These are phyloP conservation scores for Brachionus rotundiformis DNA, from an alignment of 1,140 invertebrate genomes.

Conservation along the genomic window DNA sequence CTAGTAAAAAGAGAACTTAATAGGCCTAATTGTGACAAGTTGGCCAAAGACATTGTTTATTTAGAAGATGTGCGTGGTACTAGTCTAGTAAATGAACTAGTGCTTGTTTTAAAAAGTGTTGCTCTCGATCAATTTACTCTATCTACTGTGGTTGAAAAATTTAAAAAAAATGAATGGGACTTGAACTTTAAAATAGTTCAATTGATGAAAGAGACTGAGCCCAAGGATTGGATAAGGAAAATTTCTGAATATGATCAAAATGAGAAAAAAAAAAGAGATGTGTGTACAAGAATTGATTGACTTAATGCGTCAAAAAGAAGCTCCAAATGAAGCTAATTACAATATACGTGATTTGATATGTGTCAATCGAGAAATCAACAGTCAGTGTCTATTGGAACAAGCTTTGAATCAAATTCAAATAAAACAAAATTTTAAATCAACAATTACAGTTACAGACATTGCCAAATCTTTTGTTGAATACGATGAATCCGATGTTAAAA, in stretches of 20 bases:
- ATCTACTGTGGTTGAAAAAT: background rate
- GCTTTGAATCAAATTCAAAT: background rate
- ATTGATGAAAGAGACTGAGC: slow-evolving; percentile 11
- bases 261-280: background rate
- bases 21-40: slow-evolving; percentile 4
- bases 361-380: background rate
- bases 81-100: background rate
- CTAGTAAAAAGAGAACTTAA: slow-evolving; percentile 6
- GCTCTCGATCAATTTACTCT: background rate
- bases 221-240: background rate
- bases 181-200: slow-evolving; percentile 1
- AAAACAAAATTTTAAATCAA: background rate
- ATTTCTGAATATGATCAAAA: background rate
- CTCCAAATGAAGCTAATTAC: slow-evolving; percentile 5
- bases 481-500: background rate
- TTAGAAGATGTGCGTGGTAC: background rate
- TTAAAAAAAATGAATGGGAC: background rate
- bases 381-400: background rate
- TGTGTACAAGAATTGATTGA: background rate
- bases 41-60: slow-evolving; percentile 5
- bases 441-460: background rate
- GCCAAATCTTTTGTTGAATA: background rate
- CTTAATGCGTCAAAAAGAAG: slow-evolving; percentile 26
- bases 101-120: background rate
- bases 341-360: slow-evolving; percentile 11